Base-by-base conservation (phyloP, 2,113 vertebrate genomes). In the Odocoileus virginianus region DNA sequence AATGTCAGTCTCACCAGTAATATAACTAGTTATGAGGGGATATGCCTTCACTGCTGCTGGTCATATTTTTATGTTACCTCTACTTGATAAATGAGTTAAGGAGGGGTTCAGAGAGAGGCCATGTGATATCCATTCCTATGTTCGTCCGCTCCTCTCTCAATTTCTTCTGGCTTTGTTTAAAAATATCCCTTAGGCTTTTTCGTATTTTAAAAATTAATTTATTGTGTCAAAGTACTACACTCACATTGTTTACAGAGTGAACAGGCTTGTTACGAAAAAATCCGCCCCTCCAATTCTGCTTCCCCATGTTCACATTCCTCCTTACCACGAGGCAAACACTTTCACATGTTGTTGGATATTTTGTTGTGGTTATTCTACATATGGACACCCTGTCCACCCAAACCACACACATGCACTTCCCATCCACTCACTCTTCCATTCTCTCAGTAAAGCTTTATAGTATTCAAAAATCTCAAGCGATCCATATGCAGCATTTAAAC, bases 91-190 rank as follows among this genome's bases (percentile, higher is more conserved):
- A 95, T 2, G 12, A 57, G 40, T 21, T 36, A 94, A 21, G 17
- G 15, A 33, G n/a, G 13, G 9, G 0, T 91, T 71, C 60, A 43
- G 27, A 92, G 67, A 95, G n/a, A 81, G 96, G 40, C 28, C 79
- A 36, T 33, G 58, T 36, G 17, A 7, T 78, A 45, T 10, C 15
- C 23, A 71, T 28, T 61, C 57, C 21, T 86, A 6, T 82, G 52
- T 85, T 64, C 13, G 64, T 23, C 27, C 58, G 10, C 12, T 33
- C 8, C 58, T 85, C 23, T 89, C 47, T 67, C 36, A 52, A 10
- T 84, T 91, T 93, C 40, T 7, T 78, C 54, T 79, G 84, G n/a
- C 64, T 79, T 85, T 78, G 60, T 60, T 92, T 67, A 81, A 90
- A 92, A 89, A 36, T 11, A 36, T 25, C 30, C 83, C 57, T 86